A percentile compares a stretch with the other conserved stretches of the same genome.
Evolutionary conservation across 1,140 invertebrate species (phyloP).

Genomic region (Cepaea nemoralis): DNA sequence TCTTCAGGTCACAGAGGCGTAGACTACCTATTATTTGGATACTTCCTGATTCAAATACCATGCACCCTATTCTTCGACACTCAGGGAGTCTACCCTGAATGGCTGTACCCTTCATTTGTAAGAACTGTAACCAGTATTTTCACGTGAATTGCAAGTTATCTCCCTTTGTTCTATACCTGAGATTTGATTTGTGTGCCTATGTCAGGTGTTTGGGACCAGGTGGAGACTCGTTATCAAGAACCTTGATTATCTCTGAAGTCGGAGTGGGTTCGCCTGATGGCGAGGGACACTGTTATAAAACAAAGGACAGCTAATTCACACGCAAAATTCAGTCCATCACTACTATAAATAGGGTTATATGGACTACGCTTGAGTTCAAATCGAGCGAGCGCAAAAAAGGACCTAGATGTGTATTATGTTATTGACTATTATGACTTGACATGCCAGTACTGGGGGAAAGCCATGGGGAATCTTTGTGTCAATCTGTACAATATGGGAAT

Average conservation of each 20-base stretch:
- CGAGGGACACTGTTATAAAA: too few species aligned
- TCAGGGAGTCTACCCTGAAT: constrained; percentile 39
- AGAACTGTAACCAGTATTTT: not conserved
- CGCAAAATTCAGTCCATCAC: too few species aligned
- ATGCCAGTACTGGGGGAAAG: too few species aligned
- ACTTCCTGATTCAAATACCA: constrained; percentile 45
- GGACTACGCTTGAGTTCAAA: too few species aligned
- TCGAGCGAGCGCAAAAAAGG: too few species aligned
- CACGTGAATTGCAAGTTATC: not conserved
- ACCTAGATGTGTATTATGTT: too few species aligned
- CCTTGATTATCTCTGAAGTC: not conserved
- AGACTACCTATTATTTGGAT: constrained; percentile 41
- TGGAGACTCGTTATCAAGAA: not conserved
- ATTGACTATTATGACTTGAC: too few species aligned
- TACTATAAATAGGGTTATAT: too few species aligned
- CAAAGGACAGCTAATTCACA: not conserved
- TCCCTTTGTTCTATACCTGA: not conserved
- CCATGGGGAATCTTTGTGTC: too few species aligned
- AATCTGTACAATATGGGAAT: too few species aligned
- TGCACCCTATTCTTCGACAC: constrained; percentile 44
- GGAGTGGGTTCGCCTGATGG: too few species aligned
- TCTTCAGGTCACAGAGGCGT: not conserved
- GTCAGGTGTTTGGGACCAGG: not conserved
- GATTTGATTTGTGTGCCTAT: not conserved
- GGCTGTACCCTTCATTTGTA: constrained; percentile 44